phyloP scores from a whole-genome alignment of 1,140 invertebrate species.

The Drosophila rufa region DNA sequence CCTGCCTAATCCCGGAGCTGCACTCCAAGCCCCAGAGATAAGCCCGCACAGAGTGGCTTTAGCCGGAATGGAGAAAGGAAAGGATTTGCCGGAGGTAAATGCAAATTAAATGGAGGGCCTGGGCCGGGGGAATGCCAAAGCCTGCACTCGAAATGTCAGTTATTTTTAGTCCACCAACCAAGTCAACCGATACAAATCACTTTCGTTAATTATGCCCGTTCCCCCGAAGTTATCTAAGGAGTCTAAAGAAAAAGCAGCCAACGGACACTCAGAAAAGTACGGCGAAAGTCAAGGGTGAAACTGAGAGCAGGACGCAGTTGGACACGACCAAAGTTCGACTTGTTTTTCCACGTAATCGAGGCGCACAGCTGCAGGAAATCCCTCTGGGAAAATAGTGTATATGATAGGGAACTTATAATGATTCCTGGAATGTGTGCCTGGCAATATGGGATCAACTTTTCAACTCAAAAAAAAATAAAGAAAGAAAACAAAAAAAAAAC shows the following conservation, averaged over 20 bases:
- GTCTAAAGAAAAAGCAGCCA: slow-evolving; percentile 7
- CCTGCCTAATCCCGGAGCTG: slow-evolving; percentile 3
- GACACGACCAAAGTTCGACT: slow-evolving; percentile 19
- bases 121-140: slow-evolving; percentile 24
- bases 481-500: not conserved
- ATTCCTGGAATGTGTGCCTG: slow-evolving; percentile 3
- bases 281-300: slow-evolving; percentile 15
- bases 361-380: not conserved
- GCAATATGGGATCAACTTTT: not conserved
- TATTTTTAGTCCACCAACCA: slow-evolving; percentile 40
- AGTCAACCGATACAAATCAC: slow-evolving; percentile 69
- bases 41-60: slow-evolving; percentile 19
- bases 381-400: slow-evolving; percentile 2
- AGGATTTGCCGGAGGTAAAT: slow-evolving; percentile 29
- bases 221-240: slow-evolving; percentile 26
- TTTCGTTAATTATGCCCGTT: slow-evolving; percentile 74
- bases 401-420: not conserved
- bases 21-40: slow-evolving; percentile 48
- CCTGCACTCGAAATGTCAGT: slow-evolving; percentile 51
- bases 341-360: slow-evolving; percentile 4
- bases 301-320: slow-evolving; percentile 15
- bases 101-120: slow-evolving; percentile 56
- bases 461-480: not conserved
- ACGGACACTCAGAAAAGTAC: slow-evolving; percentile 46
- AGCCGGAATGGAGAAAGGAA: slow-evolving; percentile 3